Conservation (phyloP, 35 echinoderm and acorn worm genomes). For the Apostichopus californicus region DNA sequence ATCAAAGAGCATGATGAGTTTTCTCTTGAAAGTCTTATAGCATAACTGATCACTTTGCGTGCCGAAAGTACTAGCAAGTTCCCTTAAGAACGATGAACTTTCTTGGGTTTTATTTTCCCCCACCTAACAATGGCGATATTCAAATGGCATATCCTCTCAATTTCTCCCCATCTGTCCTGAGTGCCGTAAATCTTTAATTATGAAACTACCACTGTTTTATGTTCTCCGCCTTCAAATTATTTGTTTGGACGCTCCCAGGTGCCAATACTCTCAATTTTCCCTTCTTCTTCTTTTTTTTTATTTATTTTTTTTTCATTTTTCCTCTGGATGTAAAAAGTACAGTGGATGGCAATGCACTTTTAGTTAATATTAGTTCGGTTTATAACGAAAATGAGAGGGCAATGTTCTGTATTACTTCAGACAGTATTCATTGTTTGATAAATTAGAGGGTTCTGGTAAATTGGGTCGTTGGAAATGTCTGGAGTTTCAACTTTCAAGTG, state of each 20-base stretch:
- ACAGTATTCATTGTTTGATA: too few species aligned
- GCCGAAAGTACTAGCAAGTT: background rate
- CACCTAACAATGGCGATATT: background rate
- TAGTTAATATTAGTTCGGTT: background rate
- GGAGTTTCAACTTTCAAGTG: too few species aligned
- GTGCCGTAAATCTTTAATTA: conserved; percentile 26
- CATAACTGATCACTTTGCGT: background rate
- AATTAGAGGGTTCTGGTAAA: too few species aligned
- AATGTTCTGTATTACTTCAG: background rate
- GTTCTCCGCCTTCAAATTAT: conserved; percentile 19
- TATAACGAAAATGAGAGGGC: background rate
- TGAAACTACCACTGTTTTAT: conserved; percentile 20
- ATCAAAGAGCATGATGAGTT: background rate
- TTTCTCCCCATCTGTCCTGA: background rate
- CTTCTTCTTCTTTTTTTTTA: too few species aligned
- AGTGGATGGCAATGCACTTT: conserved; percentile 18
- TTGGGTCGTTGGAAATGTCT: too few species aligned
- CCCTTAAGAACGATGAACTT: background rate
- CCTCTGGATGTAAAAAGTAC: background rate
- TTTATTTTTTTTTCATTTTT: too few species aligned
- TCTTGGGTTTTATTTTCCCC: background rate
- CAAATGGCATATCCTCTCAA: background rate
- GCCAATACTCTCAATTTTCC: background rate
- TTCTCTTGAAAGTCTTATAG: background rate
- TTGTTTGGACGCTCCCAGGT: conserved; percentile 28